Percentiles rank a stretch among this genome's conserved stretches.
These are phyloP conservation scores for Macrosteles quadrilineatus DNA, from an alignment of 1,140 invertebrate species.

Conservation along the genomic window DNA sequence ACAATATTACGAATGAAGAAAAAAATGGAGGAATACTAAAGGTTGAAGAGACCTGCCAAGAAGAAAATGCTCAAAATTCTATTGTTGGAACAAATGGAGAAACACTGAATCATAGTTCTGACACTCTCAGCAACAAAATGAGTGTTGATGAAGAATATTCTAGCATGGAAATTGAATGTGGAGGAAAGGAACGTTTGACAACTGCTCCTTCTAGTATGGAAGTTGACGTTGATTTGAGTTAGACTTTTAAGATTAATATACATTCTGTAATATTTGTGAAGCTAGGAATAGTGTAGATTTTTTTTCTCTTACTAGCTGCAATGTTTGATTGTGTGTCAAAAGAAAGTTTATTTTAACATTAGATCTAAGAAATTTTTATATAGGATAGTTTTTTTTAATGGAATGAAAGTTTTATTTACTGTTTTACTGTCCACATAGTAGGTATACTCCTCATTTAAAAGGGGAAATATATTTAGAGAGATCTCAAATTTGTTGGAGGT, in stretches of 20 bases:
- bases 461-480: too few species aligned
- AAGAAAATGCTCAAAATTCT: neutral
- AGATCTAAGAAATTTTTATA: too few species aligned
- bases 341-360: neutral
- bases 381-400: too few species aligned
- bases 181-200: neutral
- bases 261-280: neutral
- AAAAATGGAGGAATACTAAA: neutral
- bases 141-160: neutral
- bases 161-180: neutral
- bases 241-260: neutral
- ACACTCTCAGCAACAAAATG: conserved; percentile 6
- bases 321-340: neutral
- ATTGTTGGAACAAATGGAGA: neutral
- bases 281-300: neutral
- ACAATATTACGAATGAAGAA: neutral
- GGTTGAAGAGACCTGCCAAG: neutral
- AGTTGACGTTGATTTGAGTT: neutral
- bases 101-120: neutral
- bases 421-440: too few species aligned
- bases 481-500: too few species aligned
- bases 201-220: neutral
- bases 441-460: too few species aligned
- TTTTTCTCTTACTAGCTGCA: neutral
- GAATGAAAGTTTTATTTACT: too few species aligned